Base-by-base conservation (phyloP, 2,888 invertebrate species). In the Sclerodermus sp. region DNA sequence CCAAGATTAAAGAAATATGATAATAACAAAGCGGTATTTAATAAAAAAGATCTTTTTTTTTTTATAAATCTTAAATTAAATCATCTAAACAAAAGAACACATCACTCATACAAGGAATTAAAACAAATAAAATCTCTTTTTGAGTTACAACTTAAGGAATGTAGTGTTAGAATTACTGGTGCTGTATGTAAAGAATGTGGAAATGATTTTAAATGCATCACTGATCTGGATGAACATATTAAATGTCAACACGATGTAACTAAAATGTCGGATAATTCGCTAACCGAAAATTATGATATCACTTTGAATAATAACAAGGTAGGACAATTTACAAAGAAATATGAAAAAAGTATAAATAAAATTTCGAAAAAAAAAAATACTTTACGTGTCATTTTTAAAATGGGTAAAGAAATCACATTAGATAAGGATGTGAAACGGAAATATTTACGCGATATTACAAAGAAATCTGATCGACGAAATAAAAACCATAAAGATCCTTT, bases 161-260 rank as follows among this genome's bases (percentile, higher is more conserved):
- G 72, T 29, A 52, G 61, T 2, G 71, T 71, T 1, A 53, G 60
- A 30, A 62, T 73, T 23, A 47, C 48, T 9, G 61, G 62, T 9
- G 55, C 48, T 30, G 58, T 31, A 18, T 74, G 74, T 42, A 48
- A 46, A 3, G 17, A 60, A 23, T 73, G 73, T 45, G 49, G 57
- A 8, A 51, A 45, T 32, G 43, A 32, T 4, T 70, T 71, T 31
- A 73, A 71, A 42, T 74, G 70, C 17, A 39, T 51, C 30, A 62
- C 45, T 1, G 71, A 73, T 29, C 16, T 70, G 2, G 34, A 51
- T n/a, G 2, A 43, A 1, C 67, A 69, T 41, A 39, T 9, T 8
- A 49, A 40, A 32, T 54, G 41, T 6, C 53, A 46, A 17, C 70
- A 72, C 43, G 4, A 16, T 8, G 8, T 3, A 5, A 5, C 8